phyloP scores from a whole-genome alignment of 2,113 vertebrate species.

The Austrofundulus limnaeus region DNA sequence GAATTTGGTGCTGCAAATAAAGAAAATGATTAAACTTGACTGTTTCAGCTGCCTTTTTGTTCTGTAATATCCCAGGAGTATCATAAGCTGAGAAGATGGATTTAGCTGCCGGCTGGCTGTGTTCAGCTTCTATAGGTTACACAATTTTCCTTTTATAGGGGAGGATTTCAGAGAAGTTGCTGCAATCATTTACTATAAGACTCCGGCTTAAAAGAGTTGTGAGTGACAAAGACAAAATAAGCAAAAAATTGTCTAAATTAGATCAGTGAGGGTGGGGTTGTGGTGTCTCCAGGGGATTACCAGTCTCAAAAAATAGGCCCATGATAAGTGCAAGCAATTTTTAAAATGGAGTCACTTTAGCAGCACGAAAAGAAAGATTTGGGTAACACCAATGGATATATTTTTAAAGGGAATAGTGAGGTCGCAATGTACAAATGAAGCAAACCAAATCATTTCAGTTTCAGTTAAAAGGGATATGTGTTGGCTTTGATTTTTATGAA shows the following conservation, averaged over 20 bases:
- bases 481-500: not conserved
- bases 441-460: not conserved
- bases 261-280: slow-evolving; percentile 44
- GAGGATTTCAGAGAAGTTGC: slow-evolving; percentile 41
- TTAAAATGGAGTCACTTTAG: slow-evolving; percentile 52
- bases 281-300: slow-evolving; percentile 43
- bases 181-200: slow-evolving; percentile 25
- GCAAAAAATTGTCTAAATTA: slow-evolving; percentile 70
- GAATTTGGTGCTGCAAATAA: slow-evolving; percentile 45
- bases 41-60: slow-evolving; percentile 42
- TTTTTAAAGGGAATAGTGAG: slow-evolving; percentile 8
- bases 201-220: slow-evolving; percentile 52
- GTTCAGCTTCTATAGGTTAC: slow-evolving; percentile 25
- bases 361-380: slow-evolving; percentile 34
- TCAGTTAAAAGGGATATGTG: not conserved
- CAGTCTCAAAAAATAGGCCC: slow-evolving; percentile 59
- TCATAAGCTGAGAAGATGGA: slow-evolving; percentile 58
- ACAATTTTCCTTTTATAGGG: slow-evolving; percentile 29
- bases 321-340: slow-evolving; percentile 58
- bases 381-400: not conserved
- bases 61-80: slow-evolving; percentile 55
- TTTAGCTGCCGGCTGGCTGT: slow-evolving; percentile 32
- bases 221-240: slow-evolving; percentile 60
- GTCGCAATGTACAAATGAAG: not conserved
- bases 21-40: slow-evolving; percentile 61